Percentiles rank a stretch among this genome's conserved stretches.
phyloP scores from a whole-genome alignment of 2,797 vertebrate species.

The Botia almorhae region DNA sequence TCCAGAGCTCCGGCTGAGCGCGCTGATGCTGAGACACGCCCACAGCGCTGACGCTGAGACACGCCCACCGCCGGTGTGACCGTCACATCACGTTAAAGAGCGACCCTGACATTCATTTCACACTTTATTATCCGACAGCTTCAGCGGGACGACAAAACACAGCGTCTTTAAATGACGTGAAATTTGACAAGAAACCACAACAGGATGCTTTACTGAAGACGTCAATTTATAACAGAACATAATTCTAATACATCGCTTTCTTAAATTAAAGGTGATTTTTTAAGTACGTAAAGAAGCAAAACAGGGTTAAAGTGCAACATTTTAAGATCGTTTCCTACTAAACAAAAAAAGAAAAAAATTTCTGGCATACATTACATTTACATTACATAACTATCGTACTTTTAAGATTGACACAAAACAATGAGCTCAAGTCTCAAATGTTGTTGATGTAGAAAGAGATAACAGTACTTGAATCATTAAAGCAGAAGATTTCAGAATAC shows the following conservation, averaged over 20 bases:
- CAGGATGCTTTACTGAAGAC: background rate
- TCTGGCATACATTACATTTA: no score
- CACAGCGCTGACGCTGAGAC: no score
- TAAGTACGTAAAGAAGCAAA: no score
- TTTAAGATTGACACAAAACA: no score
- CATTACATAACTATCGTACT: no score
- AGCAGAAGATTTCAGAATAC: background rate
- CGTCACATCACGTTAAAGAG: conserved; percentile 15
- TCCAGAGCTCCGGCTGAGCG: background rate
- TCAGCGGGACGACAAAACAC: background rate
- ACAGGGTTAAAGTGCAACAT: no score
- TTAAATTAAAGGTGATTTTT: no score
- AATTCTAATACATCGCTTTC: no score
- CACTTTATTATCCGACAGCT: background rate
- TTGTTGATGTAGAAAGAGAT: background rate
- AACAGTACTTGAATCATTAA: background rate
- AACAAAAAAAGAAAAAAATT: no score
- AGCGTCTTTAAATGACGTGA: conserved; percentile 1
- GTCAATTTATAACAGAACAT: no score
- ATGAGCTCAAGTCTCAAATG: no score
- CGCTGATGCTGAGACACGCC: background rate
- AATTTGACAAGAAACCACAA: background rate
- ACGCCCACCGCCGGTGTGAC: background rate
- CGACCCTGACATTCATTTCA: conserved; percentile 7
- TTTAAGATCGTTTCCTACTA: no score